Evolutionary conservation across 2,888 invertebrate species (phyloP).

Genomic region (Tubulanus polymorphus): DNA sequence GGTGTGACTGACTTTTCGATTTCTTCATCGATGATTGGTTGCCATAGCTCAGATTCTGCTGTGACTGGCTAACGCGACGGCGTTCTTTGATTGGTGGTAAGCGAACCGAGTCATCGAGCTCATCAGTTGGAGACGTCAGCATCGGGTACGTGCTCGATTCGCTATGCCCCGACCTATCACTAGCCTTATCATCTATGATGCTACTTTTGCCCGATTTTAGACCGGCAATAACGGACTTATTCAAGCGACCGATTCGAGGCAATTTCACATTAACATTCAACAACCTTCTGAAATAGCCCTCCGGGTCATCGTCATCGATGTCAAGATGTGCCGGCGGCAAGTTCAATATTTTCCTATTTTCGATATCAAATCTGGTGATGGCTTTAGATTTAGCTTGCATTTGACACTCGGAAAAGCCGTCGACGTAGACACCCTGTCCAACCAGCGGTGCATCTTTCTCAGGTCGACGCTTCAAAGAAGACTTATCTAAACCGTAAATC

Average conservation of each 20-base stretch:
- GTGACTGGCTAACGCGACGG: not conserved
- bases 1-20: not conserved
- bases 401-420: slow-evolving; percentile 38
- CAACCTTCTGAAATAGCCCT: slow-evolving; percentile 40
- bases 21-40: not conserved
- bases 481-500: slow-evolving; percentile 38
- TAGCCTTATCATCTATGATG: not conserved
- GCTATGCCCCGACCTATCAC: not conserved
- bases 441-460: slow-evolving; percentile 30
- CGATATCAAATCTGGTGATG: slow-evolving; percentile 5
- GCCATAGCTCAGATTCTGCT: not conserved
- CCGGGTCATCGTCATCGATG: slow-evolving; percentile 28
- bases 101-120: not conserved
- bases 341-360: slow-evolving; percentile 15
- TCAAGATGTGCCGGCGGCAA: not conserved
- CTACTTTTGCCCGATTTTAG: not conserved
- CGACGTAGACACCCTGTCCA: slow-evolving; percentile 38
- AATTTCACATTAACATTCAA: not conserved
- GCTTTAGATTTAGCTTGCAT: slow-evolving; percentile 37
- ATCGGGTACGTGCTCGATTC: not conserved
- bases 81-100: not conserved
- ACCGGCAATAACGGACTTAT: not conserved
- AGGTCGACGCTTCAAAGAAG: slow-evolving; percentile 31
- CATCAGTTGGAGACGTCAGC: not conserved
- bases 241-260: not conserved